Evolutionary conservation across 1,140 invertebrate species (phyloP).

Genomic region (Scaptomyza graminum): DNA sequence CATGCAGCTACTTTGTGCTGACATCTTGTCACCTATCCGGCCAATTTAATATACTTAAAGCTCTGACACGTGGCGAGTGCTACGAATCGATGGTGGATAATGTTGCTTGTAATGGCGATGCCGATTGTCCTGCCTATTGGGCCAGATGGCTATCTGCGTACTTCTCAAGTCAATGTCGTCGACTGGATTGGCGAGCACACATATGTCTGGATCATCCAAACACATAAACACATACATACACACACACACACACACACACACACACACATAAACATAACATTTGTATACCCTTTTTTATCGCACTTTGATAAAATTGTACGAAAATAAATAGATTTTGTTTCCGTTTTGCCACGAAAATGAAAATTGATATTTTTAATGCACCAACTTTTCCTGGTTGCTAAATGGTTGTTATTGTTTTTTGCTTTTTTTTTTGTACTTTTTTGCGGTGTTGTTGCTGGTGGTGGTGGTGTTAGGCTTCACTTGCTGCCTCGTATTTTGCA

Average conservation of each 20-base stretch:
- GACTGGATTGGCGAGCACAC: conserved; percentile 83
- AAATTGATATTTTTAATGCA: conserved; percentile 22
- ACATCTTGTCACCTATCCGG: conserved; percentile 73
- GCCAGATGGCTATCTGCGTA: conserved; percentile 85
- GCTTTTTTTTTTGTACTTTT: not conserved
- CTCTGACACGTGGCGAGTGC: no score
- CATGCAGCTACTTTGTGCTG: conserved; percentile 84
- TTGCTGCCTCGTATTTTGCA: conserved; percentile 52
- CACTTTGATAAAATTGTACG: not conserved
- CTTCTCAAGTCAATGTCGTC: conserved; percentile 64
- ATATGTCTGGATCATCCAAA: conserved; percentile 4
- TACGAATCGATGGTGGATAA: no score
- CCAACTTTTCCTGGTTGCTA: conserved; percentile 6
- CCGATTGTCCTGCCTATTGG: conserved; percentile 56
- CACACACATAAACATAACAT: not conserved
- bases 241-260: no score
- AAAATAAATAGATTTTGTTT: not conserved
- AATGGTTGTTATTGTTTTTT: not conserved
- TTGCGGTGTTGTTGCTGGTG: not conserved
- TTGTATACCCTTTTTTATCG: not conserved
- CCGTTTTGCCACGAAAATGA: conserved; percentile 6
- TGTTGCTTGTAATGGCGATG: conserved; percentile 54
- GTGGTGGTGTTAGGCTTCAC: conserved; percentile 2
- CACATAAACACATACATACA: no score
- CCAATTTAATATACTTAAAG: no score